phyloP scores from a whole-genome alignment of 2,113 vertebrate species.

The Alouatta palliata region DNA sequence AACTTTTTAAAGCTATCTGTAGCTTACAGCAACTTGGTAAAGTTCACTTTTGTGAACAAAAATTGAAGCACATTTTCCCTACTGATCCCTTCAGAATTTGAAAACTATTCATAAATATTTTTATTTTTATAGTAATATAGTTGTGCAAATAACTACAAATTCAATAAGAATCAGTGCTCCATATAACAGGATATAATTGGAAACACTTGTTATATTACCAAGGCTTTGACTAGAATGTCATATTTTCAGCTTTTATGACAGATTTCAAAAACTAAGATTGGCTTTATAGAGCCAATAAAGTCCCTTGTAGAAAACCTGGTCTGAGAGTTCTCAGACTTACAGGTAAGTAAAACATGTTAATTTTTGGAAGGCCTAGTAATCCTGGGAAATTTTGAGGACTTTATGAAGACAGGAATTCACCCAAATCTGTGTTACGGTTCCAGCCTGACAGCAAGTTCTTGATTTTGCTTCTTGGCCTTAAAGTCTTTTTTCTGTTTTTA shows the following conservation, averaged over 20 bases:
- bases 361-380: neutral
- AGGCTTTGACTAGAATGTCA: neutral
- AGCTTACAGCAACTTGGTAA: neutral
- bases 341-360: neutral
- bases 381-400: neutral
- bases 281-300: neutral
- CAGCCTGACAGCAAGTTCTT: neutral
- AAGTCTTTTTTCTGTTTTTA: neutral
- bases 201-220: neutral
- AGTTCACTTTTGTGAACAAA: neutral
- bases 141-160: neutral
- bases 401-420: neutral
- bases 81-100: neutral
- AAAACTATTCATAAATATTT: neutral
- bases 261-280: neutral
- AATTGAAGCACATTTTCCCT: neutral
- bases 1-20: neutral
- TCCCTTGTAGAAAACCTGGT: neutral
- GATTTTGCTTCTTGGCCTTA: neutral
- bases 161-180: neutral
- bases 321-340: neutral
- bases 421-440: neutral
- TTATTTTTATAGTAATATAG: neutral
- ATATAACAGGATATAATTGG: neutral
- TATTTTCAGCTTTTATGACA: neutral